Percentiles rank a stretch among this genome's conserved stretches.
phyloP scores from a whole-genome alignment of 1,140 invertebrate species.

The roundworm (Caenorhabditis elegans) region WBcel235 BX284602.5:7592001-7592500 shows the following conservation, averaged over 20 bases:
- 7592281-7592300: not conserved
- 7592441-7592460: not conserved
- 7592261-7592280: not conserved
- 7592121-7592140: not conserved
- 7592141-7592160: constrained; percentile 8
- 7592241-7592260: not conserved
- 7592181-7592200: constrained; percentile 3
- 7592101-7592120: no score
- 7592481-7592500: not conserved
- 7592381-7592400: no score
- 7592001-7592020: constrained; percentile 15
- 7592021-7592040: not conserved
- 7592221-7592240: not conserved
- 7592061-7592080: no score
- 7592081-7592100: no score
- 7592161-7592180: not conserved
- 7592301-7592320: not conserved
- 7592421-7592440: not conserved
- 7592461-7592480: not conserved
- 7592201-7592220: not conserved
- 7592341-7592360: no score
- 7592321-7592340: not conserved
- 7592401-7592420: not conserved
- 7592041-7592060: not conserved
- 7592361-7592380: no score